Evolutionary conservation across 2,888 invertebrate genomes (phyloP), one percentile per base, ranked within the genome.

Genomic region (Amblyjoppa proteus): DNA sequence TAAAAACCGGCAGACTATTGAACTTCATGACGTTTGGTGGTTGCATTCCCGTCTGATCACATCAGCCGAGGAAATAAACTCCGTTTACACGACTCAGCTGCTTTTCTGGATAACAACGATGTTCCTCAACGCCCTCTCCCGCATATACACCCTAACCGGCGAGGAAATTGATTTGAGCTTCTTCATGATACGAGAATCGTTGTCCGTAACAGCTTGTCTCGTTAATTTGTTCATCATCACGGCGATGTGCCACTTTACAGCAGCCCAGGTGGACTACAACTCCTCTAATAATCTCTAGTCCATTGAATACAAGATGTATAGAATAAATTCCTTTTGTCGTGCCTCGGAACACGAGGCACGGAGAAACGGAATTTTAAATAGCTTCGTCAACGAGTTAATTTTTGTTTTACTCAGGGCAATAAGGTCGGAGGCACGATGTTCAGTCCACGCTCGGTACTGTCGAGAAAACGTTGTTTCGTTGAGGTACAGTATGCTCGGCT

Each of bases 11-110:
- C 69, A 53, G 41, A 81, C 85, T 25, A 84, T 88, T n/a, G 85
- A 83, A 7, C 82, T 91, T 6, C 89, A 90, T 34, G 89, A 91
- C 25, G 85, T 89, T 20, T 90, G 90, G 89, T 90, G 91, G 88
- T 61, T 91, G 58, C 90, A 91, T 28, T 89, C 84, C 53, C 86
- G 87, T 45, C 80, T 91, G 31, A 87, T 81, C 9, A 89, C 88
- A 16, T 90, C 91, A 0, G 88, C 88, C 1, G 90, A 91, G 71
- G 85, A 81, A 61, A 82, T 90, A 9, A 91, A 91, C 74, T 88
- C 89, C n/a, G 88, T 89, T 2, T 91, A 90, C 49, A 85, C 88
- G 64, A 70, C 83, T 2, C 89, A 90, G 28, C 77, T 91, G 20
- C 80, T 90, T 13, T 41, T 90, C 7, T 91, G 92, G 91, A 89